Evolutionary conservation across 2,113 vertebrate species (phyloP).

Genomic region (Madoqua kirkii): DNA sequence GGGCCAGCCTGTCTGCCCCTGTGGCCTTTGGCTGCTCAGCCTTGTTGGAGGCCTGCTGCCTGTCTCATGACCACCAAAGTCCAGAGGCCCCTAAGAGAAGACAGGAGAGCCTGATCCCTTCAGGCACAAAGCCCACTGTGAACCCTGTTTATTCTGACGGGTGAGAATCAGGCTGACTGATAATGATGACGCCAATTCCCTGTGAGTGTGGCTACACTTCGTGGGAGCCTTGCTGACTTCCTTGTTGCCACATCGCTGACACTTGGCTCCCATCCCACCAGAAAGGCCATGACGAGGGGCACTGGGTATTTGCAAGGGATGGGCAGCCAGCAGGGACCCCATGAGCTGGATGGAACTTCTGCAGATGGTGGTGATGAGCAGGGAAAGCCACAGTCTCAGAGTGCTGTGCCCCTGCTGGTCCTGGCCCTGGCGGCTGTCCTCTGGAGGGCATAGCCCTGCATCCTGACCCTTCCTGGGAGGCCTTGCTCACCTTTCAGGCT

Average conservation of each 20-base stretch:
- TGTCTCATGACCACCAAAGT: neutral
- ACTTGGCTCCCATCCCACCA: neutral
- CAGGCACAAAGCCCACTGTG: neutral
- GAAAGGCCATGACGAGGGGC: neutral
- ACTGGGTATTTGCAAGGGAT: no score
- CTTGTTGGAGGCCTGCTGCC: neutral
- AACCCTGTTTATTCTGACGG: neutral
- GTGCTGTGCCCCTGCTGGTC: neutral
- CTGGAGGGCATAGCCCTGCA: neutral
- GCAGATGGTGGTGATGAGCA: neutral
- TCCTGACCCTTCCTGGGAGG: neutral
- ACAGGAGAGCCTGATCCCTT: neutral
- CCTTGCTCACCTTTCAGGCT: neutral
- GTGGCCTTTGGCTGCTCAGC: neutral
- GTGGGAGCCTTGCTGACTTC: neutral
- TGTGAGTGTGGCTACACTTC: neutral
- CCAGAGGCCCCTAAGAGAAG: neutral
- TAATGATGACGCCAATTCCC: accelerated
- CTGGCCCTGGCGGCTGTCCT: neutral
- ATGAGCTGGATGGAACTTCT: neutral
- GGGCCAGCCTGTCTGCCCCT: neutral
- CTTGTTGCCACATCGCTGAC: neutral
- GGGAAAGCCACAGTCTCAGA: neutral
- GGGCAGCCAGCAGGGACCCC: no score
- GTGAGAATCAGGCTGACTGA: neutral